Evolutionary conservation across 1,140 invertebrate species (phyloP).

Genomic region (Carcinoscorpius rotundicauda): DNA sequence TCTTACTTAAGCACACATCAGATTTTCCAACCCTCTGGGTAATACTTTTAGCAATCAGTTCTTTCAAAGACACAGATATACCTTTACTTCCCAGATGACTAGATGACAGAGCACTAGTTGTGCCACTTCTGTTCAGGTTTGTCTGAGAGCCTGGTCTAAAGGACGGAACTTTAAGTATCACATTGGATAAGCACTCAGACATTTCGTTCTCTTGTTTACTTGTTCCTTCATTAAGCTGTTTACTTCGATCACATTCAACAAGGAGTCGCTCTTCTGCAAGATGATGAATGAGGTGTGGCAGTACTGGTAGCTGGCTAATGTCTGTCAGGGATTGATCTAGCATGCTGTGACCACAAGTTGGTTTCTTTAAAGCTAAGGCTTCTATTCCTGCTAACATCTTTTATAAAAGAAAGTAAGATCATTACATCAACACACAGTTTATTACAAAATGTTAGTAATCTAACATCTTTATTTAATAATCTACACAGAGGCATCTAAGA

Average conservation of each 20-base stretch:
- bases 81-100: slow-evolving; percentile 20
- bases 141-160: slow-evolving; percentile 43
- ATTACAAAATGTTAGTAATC: too few species aligned
- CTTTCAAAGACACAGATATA: slow-evolving; percentile 22
- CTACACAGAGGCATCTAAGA: too few species aligned
- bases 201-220: slow-evolving; percentile 6
- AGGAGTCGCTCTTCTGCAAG: slow-evolving; percentile 34
- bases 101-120: slow-evolving; percentile 6
- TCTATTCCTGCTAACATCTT: too few species aligned
- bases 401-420: too few species aligned
- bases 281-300: slow-evolving; percentile 32
- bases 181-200: slow-evolving; percentile 32
- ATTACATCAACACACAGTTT: too few species aligned
- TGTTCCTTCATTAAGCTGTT: slow-evolving; percentile 9
- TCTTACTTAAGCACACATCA: too few species aligned
- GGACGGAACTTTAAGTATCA: slow-evolving; percentile 85
- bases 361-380: slow-evolving; percentile 3
- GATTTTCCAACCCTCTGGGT: slow-evolving; percentile 14
- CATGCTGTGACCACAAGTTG: not conserved
- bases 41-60: slow-evolving; percentile 23
- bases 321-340: too few species aligned
- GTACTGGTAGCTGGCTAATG: slow-evolving; percentile 27
- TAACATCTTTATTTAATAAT: too few species aligned
- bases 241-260: slow-evolving; percentile 24
- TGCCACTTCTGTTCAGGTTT: not conserved